Percentiles rank a stretch among this genome's conserved stretches.
Evolutionary conservation across 2,888 invertebrate genomes (phyloP).

Genomic region (Athrips mouffetella): DNA sequence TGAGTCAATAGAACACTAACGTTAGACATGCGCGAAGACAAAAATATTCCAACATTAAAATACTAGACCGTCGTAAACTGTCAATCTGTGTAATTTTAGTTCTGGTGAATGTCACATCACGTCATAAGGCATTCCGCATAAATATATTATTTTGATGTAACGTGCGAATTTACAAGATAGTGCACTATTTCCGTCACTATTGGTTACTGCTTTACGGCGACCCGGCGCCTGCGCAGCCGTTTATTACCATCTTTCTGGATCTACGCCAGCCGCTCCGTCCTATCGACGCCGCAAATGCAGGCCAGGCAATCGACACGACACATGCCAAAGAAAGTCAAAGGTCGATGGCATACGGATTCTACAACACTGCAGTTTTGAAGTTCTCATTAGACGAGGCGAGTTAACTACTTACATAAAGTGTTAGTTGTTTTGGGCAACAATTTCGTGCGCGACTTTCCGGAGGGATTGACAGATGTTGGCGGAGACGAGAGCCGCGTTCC

Average conservation of each 20-base stretch:
- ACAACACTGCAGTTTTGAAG: not conserved
- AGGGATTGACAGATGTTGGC: too few relatives aligned
- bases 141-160: conserved; percentile 31
- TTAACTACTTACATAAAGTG: too few relatives aligned
- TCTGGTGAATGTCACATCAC: not conserved
- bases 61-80: not conserved
- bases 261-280: conserved; percentile 46
- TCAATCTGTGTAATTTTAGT: conserved; percentile 1
- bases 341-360: conserved; percentile 51
- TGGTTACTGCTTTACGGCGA: conserved; percentile 48
- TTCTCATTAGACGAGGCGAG: too few relatives aligned
- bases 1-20: too few relatives aligned
- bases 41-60: conserved; percentile 1
- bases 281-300: conserved; percentile 35
- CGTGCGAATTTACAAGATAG: conserved; percentile 35
- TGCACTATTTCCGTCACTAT: conserved; percentile 56
- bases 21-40: not conserved
- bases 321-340: conserved; percentile 70
- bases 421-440: too few relatives aligned
- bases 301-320: conserved; percentile 46
- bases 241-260: conserved; percentile 68
- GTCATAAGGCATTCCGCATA: conserved; percentile 25
- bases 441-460: too few relatives aligned
- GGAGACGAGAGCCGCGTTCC: too few relatives aligned
- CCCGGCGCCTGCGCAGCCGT: conserved; percentile 65